Conservation (phyloP, 2,797 vertebrate genomes). For the Pipistrellus pipistrellus region DNA sequence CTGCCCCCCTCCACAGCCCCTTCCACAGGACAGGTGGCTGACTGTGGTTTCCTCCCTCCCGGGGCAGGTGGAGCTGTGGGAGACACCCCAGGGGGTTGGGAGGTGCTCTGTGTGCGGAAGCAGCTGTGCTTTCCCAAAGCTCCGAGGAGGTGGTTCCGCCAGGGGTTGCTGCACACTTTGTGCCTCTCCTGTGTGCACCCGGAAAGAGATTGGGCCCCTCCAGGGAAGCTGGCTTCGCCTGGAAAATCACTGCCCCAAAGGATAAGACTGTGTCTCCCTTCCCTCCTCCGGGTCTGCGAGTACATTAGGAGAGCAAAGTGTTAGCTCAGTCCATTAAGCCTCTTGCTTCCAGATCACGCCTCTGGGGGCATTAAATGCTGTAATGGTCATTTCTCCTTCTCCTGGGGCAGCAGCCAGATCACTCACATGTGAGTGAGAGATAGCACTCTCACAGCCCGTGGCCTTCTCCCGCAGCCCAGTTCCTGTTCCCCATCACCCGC, state of each 20-base stretch:
- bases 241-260: slow-evolving; percentile 55
- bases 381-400: slow-evolving; percentile 67
- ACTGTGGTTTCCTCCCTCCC: background rate
- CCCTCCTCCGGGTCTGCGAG: slow-evolving; percentile 36
- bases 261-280: background rate
- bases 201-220: background rate
- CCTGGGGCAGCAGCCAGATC: slow-evolving; percentile 47
- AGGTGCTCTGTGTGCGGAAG: background rate
- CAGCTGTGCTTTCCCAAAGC: background rate
- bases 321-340: slow-evolving; percentile 76
- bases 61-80: rapidly evolving
- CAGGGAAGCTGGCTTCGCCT: slow-evolving; percentile 44
- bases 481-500: background rate
- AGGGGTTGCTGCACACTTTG: background rate
- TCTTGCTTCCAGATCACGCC: slow-evolving; percentile 58
- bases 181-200: background rate
- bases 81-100: background rate
- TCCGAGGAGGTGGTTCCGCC: background rate
- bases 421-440: slow-evolving; percentile 26
- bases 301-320: slow-evolving; percentile 70
- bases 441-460: background rate
- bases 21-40: background rate
- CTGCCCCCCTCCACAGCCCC: background rate
- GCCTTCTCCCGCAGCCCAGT: rapidly evolving
- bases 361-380: slow-evolving; percentile 52